Evolutionary conservation across 2,888 invertebrate species (phyloP).

Genomic region (Epirrita christyi): DNA sequence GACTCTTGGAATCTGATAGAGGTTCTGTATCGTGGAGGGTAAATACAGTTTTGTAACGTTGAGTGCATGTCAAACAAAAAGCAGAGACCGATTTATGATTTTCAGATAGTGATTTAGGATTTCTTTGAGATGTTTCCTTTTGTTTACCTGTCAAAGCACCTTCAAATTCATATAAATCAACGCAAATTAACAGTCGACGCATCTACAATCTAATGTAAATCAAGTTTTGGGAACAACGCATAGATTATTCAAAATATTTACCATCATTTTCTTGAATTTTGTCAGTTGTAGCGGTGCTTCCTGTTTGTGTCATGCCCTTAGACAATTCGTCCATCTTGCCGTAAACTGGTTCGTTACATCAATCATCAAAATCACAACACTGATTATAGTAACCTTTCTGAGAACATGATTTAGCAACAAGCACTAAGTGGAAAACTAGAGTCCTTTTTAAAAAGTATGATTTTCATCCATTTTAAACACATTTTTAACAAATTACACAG

Average conservation of each 20-base stretch:
- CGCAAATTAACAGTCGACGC: neutral
- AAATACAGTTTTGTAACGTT: neutral
- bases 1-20: neutral
- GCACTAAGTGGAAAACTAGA: slow-evolving; percentile 58
- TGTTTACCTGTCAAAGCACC: slow-evolving; percentile 23
- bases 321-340: slow-evolving; percentile 85
- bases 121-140: slow-evolving; percentile 3
- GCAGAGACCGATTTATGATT: neutral
- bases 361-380: slow-evolving; percentile 77
- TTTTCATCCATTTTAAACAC: slow-evolving; percentile 72
- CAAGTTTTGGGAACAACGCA: neutral
- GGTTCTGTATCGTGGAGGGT: neutral
- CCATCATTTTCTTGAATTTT: slow-evolving; percentile 79
- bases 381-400: slow-evolving; percentile 56
- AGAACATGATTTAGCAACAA: slow-evolving; percentile 59
- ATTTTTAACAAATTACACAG: slow-evolving; percentile 62
- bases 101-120: neutral
- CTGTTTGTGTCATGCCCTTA: slow-evolving; percentile 84
- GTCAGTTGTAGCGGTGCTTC: slow-evolving; percentile 81
- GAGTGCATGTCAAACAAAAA: neutral
- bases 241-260: slow-evolving; percentile 52
- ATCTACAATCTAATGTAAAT: neutral
- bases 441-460: slow-evolving; percentile 66
- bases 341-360: slow-evolving; percentile 82
- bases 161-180: neutral